Conservation (phyloP, 1,140 invertebrate species). For the Drosophila saltans region DNA sequence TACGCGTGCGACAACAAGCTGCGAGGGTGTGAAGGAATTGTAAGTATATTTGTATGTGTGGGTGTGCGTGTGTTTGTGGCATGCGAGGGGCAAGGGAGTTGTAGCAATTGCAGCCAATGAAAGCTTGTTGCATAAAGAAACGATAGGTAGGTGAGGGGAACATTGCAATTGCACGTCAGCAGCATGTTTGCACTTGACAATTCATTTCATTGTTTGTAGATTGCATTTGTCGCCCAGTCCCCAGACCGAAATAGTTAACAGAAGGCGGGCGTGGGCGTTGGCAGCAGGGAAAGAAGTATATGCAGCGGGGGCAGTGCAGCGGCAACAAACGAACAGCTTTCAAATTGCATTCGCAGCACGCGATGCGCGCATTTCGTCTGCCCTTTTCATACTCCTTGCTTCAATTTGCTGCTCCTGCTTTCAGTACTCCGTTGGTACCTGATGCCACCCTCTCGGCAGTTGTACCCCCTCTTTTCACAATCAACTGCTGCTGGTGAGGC, state of each 20-base stretch:
- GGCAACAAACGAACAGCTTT: constrained; percentile 42
- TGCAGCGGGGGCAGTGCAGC: constrained; percentile 3
- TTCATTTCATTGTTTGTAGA: constrained; percentile 83
- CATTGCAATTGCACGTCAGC: constrained; percentile 74
- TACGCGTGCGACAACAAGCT: constrained; percentile 24
- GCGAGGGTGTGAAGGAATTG: constrained; percentile 18
- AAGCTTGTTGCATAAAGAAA: constrained; percentile 45
- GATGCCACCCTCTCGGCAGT: not conserved
- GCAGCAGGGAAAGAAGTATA: not conserved
- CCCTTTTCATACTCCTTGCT: constrained; percentile 11
- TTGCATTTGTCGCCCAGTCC: constrained; percentile 70
- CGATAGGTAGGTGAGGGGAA: not conserved
- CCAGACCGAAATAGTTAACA: constrained; percentile 38
- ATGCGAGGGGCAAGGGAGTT: not conserved
- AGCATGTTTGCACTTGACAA: constrained; percentile 81
- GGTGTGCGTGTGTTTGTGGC: constrained; percentile 6
- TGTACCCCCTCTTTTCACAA: not conserved
- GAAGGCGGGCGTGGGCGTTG: not conserved
- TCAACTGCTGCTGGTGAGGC: not conserved
- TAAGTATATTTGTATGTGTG: constrained; percentile 17
- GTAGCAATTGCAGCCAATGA: constrained; percentile 53
- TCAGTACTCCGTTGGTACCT: not conserved
- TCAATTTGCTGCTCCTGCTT: not conserved
- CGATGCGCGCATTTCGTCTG: constrained; percentile 76
- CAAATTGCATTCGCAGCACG: constrained; percentile 82